A percentile compares a stretch with the other conserved stretches of the same genome.
Conservation (phyloP, 1,140 invertebrate species). For the Grapholita molesta region DNA sequence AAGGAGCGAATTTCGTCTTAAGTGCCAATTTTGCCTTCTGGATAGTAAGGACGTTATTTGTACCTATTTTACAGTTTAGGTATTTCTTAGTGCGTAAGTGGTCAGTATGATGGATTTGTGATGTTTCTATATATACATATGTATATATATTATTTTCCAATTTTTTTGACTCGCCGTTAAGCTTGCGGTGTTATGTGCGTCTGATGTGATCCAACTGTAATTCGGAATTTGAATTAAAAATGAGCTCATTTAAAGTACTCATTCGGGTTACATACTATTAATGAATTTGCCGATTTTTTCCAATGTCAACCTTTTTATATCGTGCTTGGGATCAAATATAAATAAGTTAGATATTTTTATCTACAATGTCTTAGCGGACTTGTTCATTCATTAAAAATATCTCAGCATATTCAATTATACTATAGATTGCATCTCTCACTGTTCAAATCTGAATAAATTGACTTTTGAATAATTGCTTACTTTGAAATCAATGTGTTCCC, state of each 20-base stretch:
- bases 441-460: conserved; percentile 25
- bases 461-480: conserved; percentile 56
- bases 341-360: conserved; percentile 53
- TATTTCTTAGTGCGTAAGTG: conserved; percentile 73
- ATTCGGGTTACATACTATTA: conserved; percentile 6
- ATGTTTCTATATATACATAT: conserved; percentile 41
- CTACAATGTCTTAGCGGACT: background rate
- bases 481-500: conserved; percentile 56
- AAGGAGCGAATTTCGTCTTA: conserved; percentile 69
- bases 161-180: conserved; percentile 35
- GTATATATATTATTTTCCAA: conserved; percentile 18
- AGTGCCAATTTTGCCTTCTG: conserved; percentile 79
- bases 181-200: conserved; percentile 36
- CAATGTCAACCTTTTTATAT: conserved; percentile 49
- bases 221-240: background rate
- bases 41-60: conserved; percentile 74
- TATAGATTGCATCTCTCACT: background rate
- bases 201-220: conserved; percentile 3
- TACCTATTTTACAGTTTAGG: conserved; percentile 75
- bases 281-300: conserved; percentile 1
- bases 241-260: background rate
- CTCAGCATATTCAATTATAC: background rate
- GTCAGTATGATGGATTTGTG: conserved; percentile 58
- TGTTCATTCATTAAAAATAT: background rate
- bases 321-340: conserved; percentile 72